Conservation (phyloP, 2,113 vertebrate genomes). For the Gymnarchus niloticus region DNA sequence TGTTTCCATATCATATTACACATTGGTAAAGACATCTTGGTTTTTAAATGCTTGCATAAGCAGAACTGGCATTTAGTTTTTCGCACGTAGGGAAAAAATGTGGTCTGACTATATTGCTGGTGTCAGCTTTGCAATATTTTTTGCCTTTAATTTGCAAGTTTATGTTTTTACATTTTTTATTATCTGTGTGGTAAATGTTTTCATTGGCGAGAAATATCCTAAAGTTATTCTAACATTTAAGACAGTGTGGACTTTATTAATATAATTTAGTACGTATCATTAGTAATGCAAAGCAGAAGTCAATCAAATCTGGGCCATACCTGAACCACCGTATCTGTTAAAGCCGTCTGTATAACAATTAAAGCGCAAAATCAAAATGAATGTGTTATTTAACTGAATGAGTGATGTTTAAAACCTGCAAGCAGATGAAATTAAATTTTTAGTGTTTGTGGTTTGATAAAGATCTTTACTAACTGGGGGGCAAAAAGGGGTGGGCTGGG, state of each 20-base stretch:
- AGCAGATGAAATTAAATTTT: conserved; percentile 19
- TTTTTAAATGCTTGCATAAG: conserved; percentile 51
- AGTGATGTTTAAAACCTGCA: background rate
- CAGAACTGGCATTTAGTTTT: conserved; percentile 50
- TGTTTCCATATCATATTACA: conserved; percentile 40
- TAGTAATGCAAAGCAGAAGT: background rate
- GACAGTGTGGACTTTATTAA: conserved; percentile 1
- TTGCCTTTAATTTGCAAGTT: conserved; percentile 37
- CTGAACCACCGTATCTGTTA: background rate
- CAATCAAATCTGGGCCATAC: background rate
- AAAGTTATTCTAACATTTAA: background rate
- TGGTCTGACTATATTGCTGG: conserved; percentile 32
- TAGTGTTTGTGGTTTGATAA: conserved; percentile 52
- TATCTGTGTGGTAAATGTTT: background rate
- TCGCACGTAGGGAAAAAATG: conserved; percentile 31
- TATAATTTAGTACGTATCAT: background rate
- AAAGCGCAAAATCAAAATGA: background rate
- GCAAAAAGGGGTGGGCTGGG: background rate
- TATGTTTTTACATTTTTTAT: background rate
- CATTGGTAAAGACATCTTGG: conserved; percentile 39
- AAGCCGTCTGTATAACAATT: background rate
- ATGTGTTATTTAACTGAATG: background rate
- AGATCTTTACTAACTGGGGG: conserved; percentile 44
- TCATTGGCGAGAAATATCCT: background rate
- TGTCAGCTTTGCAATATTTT: conserved; percentile 56